Conservation (phyloP, 2,113 vertebrate species). For the Megaceryle torquata region DNA sequence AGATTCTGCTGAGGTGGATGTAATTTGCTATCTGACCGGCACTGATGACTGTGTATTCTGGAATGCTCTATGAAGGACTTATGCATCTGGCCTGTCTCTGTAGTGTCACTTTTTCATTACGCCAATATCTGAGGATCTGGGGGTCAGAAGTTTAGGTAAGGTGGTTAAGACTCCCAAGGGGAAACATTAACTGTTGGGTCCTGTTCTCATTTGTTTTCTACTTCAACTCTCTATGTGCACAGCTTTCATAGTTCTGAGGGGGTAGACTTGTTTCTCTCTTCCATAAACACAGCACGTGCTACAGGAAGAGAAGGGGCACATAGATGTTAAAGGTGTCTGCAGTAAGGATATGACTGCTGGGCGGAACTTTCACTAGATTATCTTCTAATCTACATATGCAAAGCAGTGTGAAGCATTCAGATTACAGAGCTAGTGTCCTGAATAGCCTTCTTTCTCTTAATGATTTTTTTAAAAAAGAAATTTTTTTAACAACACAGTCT, state of each 20-base stretch:
- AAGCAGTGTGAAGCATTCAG: neutral
- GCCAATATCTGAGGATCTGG: neutral
- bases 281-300: fast-evolving
- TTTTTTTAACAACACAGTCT: neutral
- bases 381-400: neutral
- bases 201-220: neutral
- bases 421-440: neutral
- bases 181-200: neutral
- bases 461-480: too few relatives aligned
- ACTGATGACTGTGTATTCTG: fast-evolving
- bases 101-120: neutral
- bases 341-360: neutral
- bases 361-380: neutral
- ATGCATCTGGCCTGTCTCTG: neutral
- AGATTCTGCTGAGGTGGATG: neutral
- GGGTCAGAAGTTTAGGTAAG: neutral
- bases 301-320: neutral
- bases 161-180: neutral
- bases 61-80: neutral
- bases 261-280: fast-evolving
- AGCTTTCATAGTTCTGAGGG: neutral
- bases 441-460: neutral
- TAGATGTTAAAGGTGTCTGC: neutral
- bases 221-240: fast-evolving
- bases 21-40: neutral